These are phyloP conservation scores for Pipistrellus pygmaeus DNA, from an alignment of 2,797 vertebrate genomes.

Conservation along the genomic window DNA sequence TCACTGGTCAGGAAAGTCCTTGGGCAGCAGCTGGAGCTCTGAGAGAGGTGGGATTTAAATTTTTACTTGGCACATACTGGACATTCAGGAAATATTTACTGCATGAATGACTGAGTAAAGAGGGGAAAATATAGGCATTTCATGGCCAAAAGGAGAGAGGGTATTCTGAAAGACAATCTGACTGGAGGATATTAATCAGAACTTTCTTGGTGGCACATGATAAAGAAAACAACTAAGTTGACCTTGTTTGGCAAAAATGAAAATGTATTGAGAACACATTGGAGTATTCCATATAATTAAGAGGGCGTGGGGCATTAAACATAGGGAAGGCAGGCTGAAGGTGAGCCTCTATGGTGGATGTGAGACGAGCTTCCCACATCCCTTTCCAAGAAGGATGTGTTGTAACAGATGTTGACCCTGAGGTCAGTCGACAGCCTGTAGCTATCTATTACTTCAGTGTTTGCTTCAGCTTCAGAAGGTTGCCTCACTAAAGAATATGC, in stretches of 20 bases:
- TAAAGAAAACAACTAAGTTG: constrained; percentile 5
- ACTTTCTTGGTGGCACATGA: background rate
- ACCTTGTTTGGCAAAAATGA: background rate
- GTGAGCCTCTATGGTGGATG: background rate
- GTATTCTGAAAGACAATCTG: background rate
- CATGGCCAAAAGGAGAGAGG: background rate
- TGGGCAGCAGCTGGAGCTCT: background rate
- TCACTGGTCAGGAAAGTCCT: background rate
- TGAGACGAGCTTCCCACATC: background rate
- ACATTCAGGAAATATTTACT: background rate
- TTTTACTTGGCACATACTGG: background rate
- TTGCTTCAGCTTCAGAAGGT: background rate
- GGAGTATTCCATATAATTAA: background rate
- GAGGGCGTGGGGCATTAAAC: background rate
- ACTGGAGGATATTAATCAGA: background rate
- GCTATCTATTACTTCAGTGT: background rate
- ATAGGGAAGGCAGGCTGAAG: background rate
- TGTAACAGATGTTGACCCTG: background rate
- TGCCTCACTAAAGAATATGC: background rate
- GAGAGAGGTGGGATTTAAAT: background rate
- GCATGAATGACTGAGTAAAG: background rate
- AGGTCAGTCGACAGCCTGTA: background rate
- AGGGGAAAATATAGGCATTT: background rate
- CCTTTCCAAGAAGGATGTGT: background rate
- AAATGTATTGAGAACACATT: background rate